Percentiles rank a stretch among this genome's conserved stretches.
These are phyloP conservation scores for Lepilemur ruficaudatus DNA, from an alignment of 2,797 vertebrate genomes.

Conservation along the genomic window DNA sequence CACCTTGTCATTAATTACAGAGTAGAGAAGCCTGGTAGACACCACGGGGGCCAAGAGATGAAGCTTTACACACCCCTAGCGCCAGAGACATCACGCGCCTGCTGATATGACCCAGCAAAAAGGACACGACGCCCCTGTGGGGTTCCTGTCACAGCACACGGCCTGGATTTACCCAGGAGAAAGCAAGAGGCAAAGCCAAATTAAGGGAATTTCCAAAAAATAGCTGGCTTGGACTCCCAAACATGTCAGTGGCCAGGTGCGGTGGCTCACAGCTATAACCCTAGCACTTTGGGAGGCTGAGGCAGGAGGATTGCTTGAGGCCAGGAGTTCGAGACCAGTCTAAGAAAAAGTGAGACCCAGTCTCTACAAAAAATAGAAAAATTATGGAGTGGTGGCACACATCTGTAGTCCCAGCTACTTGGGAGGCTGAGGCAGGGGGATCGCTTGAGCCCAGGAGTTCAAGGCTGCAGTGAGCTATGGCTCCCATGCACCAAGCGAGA, in stretches of 20 bases:
- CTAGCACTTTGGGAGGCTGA: neutral
- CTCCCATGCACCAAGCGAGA: neutral
- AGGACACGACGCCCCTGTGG: neutral
- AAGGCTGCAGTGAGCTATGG: neutral
- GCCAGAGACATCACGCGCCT: too few species aligned
- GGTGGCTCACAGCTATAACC: neutral
- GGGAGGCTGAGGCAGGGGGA: neutral
- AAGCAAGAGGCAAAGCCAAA: neutral
- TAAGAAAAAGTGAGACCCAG: neutral
- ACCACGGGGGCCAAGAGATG: neutral
- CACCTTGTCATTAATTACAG: neutral
- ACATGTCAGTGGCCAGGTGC: neutral
- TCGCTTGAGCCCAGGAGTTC: neutral
- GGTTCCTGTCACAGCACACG: neutral
- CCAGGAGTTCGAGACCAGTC: neutral
- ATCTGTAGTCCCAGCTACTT: neutral
- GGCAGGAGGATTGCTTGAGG: neutral
- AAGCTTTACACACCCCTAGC: neutral
- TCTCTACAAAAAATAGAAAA: neutral
- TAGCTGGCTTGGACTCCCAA: neutral
- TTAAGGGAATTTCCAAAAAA: too few species aligned
- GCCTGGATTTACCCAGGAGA: neutral
- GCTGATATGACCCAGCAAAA: too few species aligned
- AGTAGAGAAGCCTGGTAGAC: neutral
- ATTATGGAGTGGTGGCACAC: neutral